Percentiles rank a stretch among this genome's conserved stretches.
Conservation (phyloP, 53 echinoderm and acorn worm species). For the Apostichopus leukothele region DNA sequence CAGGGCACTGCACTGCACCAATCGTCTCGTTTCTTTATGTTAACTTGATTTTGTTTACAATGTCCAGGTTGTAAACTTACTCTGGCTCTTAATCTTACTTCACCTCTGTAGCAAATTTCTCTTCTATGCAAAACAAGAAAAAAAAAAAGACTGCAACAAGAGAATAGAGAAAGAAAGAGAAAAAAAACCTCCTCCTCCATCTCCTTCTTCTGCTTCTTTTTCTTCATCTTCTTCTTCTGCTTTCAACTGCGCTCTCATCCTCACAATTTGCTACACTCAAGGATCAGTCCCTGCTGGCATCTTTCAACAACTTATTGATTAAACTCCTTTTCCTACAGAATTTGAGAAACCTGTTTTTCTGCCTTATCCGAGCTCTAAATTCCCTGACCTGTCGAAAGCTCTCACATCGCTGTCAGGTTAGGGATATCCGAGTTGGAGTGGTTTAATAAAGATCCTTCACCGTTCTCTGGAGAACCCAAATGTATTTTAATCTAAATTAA, state of each 20-base stretch:
- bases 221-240: neutral
- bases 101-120: too few relatives aligned
- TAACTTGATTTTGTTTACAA: too few relatives aligned
- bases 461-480: constrained; percentile 13
- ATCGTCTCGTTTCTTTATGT: too few relatives aligned
- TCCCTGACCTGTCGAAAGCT: constrained; percentile 39
- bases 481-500: constrained; percentile 48
- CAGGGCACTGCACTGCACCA: too few relatives aligned
- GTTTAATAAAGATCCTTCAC: constrained; percentile 39
- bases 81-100: too few relatives aligned
- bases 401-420: constrained; percentile 23
- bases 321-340: neutral
- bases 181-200: neutral
- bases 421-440: constrained; percentile 43
- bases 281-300: constrained; percentile 26
- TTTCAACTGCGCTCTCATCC: neutral
- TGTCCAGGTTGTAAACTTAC: too few relatives aligned
- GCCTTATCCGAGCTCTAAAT: constrained; percentile 20
- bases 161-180: neutral
- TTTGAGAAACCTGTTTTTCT: constrained; percentile 5
- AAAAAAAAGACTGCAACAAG: neutral
- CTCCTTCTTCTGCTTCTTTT: too few relatives aligned
- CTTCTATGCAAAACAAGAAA: neutral
- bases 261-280: constrained; percentile 12
- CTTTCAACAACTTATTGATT: constrained; percentile 36